phyloP scores from a whole-genome alignment of 2,797 vertebrate genomes.

The Hemitrygon akajei region DNA sequence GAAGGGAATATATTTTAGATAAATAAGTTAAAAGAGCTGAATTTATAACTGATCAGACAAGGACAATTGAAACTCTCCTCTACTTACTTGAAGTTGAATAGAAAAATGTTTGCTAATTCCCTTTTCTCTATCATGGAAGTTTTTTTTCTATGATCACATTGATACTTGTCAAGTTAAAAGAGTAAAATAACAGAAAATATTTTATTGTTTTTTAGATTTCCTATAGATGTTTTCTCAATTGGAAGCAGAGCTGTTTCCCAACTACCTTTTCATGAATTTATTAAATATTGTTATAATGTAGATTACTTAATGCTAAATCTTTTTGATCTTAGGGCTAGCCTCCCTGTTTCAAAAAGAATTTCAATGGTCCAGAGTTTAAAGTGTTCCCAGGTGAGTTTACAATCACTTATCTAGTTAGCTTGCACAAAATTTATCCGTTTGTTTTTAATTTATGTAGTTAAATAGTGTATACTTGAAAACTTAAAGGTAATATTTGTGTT shows the following conservation, averaged over 20 bases:
- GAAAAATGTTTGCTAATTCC: neutral
- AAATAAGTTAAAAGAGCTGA: neutral
- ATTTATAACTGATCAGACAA: neutral
- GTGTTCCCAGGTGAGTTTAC: neutral
- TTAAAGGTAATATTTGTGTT: neutral
- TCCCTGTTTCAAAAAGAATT: neutral
- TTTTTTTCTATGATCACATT: neutral
- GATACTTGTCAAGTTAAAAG: neutral
- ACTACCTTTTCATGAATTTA: neutral
- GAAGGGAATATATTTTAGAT: neutral
- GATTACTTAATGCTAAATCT: neutral
- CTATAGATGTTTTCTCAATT: neutral
- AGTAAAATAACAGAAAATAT: neutral
- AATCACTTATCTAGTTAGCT: neutral
- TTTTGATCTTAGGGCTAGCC: neutral
- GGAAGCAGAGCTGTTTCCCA: neutral
- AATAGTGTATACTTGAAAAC: neutral
- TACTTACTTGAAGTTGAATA: neutral
- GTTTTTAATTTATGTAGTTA: constrained; percentile 4
- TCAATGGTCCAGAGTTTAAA: neutral
- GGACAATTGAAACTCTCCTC: neutral
- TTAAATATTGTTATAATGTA: neutral
- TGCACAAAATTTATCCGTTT: neutral
- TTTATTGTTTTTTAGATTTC: neutral
- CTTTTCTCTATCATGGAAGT: neutral